phyloP scores from a whole-genome alignment of 2,888 invertebrate genomes.

The Drosophila monieri region DNA sequence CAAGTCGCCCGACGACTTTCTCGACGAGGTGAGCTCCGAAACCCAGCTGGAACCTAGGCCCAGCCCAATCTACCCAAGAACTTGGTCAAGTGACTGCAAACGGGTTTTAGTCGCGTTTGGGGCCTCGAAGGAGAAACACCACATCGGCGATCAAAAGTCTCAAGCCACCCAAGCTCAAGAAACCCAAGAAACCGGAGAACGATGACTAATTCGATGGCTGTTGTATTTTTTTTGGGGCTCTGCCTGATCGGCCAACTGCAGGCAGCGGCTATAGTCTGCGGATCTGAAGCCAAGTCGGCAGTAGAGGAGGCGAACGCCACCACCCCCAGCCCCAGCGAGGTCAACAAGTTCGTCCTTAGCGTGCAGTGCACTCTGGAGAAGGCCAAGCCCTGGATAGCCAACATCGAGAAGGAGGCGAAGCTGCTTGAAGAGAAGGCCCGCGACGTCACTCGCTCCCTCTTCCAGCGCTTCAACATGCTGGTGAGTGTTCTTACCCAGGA shows the following conservation, averaged over 20 bases:
- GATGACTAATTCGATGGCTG: slow-evolving; percentile 49
- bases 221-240: slow-evolving; percentile 20
- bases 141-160: not conserved
- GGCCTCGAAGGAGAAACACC: slow-evolving; percentile 52
- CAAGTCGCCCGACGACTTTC: slow-evolving; percentile 62
- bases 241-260: slow-evolving; percentile 28
- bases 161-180: slow-evolving; percentile 1
- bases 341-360: slow-evolving; percentile 75
- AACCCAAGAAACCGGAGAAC: slow-evolving; percentile 2
- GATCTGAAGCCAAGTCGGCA: slow-evolving; percentile 33
- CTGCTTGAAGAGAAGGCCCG: slow-evolving; percentile 78
- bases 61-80: slow-evolving; percentile 30
- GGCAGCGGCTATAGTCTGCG: slow-evolving; percentile 58
- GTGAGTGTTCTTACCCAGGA: slow-evolving; percentile 32
- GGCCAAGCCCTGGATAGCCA: slow-evolving; percentile 80
- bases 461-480: slow-evolving; percentile 26
- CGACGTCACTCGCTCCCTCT: slow-evolving; percentile 32
- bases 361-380: slow-evolving; percentile 80
- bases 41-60: slow-evolving; percentile 7
- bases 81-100: slow-evolving; percentile 64
- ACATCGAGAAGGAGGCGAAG: slow-evolving; percentile 80
- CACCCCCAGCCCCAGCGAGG: slow-evolving; percentile 63
- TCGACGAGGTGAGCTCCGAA: slow-evolving; percentile 33
- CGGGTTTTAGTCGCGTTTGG: slow-evolving; percentile 70
- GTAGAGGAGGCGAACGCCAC: slow-evolving; percentile 25